phyloP scores from a whole-genome alignment of 2,113 vertebrate species.

The Microtus montanus region DNA sequence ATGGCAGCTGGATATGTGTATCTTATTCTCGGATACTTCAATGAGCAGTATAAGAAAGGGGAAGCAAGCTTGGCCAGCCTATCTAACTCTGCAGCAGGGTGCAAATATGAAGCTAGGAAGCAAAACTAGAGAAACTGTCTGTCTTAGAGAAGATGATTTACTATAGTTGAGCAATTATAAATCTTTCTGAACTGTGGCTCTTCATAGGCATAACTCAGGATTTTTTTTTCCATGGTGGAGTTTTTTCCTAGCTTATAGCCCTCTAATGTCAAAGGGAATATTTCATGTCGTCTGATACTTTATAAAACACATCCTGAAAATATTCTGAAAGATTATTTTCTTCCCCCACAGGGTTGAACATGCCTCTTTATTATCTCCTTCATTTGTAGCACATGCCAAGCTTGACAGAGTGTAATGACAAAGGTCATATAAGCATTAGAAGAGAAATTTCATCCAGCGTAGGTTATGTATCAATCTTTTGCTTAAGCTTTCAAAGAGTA shows the following conservation, averaged over 20 bases:
- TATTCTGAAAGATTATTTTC: conserved; percentile 28
- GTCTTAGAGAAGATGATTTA: neutral
- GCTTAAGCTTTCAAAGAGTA: conserved; percentile 1
- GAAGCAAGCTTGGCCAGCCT: neutral
- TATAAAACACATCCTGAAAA: conserved; percentile 45
- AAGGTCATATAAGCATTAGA: neutral
- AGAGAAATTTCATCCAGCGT: neutral
- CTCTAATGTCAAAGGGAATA: neutral
- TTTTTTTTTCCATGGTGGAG: neutral
- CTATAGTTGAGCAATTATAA: neutral
- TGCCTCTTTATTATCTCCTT: conserved; percentile 9
- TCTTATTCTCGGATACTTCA: neutral
- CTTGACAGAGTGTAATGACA: conserved; percentile 26
- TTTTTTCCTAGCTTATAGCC: conserved; percentile 15
- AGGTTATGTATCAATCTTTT: neutral
- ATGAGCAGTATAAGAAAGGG: neutral
- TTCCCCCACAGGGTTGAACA: neutral
- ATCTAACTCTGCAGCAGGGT: neutral
- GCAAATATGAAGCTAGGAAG: neutral
- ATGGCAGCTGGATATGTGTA: neutral
- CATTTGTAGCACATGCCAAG: accelerated
- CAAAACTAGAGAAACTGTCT: neutral
- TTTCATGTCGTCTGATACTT: conserved; percentile 39
- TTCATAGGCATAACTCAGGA: neutral
- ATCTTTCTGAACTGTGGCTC: neutral